Base-by-base conservation (phyloP, 2,113 vertebrate species). In the Piprites chloris region DNA sequence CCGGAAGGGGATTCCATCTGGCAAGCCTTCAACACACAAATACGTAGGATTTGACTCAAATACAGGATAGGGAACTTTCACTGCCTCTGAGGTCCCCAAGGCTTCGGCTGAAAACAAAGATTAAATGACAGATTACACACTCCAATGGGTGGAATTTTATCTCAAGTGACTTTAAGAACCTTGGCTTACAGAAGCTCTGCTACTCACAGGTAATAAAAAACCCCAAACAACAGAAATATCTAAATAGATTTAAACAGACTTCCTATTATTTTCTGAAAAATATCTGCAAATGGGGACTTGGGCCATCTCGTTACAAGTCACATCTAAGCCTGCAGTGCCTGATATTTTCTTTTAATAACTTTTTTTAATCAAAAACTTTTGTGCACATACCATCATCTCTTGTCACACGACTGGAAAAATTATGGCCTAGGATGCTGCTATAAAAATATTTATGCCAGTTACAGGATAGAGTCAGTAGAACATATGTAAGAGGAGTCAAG, bases 1-100 rank as follows among this genome's bases (percentile, higher is more conserved):
- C 33, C 98, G 94, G 85, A 98, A 98, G 28, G 98, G 98, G 71
- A 98, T 98, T 58, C 98, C 98, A 69, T 98, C 98, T 37, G 98
- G 98, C 89, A 98, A 94, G 11, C 98, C 98, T 85, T 98, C 98
- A 3, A 98, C 98, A 0, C 97, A 88, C 27, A 98, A 65, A 58
- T 95, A 82, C 14, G 98, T 96, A 0, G 98, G 97, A 33, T 98
- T 96, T 11, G 98, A 97, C 12, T 98, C 98, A 69, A 98, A 98
- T 10, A 97, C 93, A 12, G 98, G 92, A 24, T 98, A 98, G 4
- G 98, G 98, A 52, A 98, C 97, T 65, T 98, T 98, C 46, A 98
- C 97, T 12, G 97, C 77, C 83, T 98, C 98, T 5, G 97, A 96
- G 68, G 98, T 95, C 44, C 98, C 98, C 39, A 98, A 94, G 73